Base-by-base conservation (phyloP, 2,113 vertebrate species). In the Bos javanicus region DNA sequence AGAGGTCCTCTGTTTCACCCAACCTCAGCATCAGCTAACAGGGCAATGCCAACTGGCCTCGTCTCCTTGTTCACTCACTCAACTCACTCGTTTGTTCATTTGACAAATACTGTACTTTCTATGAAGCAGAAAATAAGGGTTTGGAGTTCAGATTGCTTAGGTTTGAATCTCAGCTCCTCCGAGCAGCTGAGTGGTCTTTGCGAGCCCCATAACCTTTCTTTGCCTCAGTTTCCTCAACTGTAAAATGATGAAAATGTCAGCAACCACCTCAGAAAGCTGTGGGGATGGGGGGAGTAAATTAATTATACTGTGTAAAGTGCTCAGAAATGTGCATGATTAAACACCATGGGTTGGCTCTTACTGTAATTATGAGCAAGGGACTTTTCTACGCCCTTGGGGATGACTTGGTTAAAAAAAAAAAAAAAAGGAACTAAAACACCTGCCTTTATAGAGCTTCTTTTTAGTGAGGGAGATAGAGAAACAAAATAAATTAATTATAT, bases 11-110 rank as follows among this genome's bases (percentile, higher is more conserved):
- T 7, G 3, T 57, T 50, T 19, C 14, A 1, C 50, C 46, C 23
- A 36, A 1, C 52, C 23, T 14, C 9, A 30, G 39, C 33, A n/a
- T 7, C 76, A 54, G 83, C 25, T 81, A 28, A n/a, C 0, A 17
- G 0, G 15, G 83, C 74, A 50, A 39, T 6, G n/a, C 78, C 78
- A 6, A 1, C 67, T 6, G 0, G 5, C 33, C 59, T 28, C 1
- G 3, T n/a, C 23, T 54, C 30, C 78, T 52, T 5, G 7, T 11
- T 1, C 48, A 54, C 26, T 50, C 33, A 17, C 5, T 56, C 60
- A 26, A 64, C 12, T 6, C 39, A 8, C 39, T 50, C 2, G 26
- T 17, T 12, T 86, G 84, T 12, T 33, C 64, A 36, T 25, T 50
- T 64, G 14, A 39, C 54, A 86, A 52, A 59, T 43, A 76, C 71